Evolutionary conservation across 1,140 invertebrate species (phyloP), one percentile per base, ranked within the genome.

Genomic region (Hyles euphorbiae): DNA sequence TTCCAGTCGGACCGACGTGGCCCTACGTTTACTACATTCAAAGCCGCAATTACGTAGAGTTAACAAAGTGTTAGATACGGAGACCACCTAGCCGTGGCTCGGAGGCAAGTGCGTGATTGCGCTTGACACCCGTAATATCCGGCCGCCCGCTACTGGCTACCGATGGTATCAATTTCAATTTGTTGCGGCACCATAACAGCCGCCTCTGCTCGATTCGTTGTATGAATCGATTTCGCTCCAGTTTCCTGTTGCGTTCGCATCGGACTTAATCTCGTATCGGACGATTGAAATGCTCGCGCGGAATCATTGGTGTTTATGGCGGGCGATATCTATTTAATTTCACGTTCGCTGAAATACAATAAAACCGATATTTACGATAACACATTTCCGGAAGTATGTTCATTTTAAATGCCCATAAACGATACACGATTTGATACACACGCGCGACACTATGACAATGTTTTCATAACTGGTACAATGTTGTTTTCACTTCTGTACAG

Each of bases 101-200:
- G 50, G 12, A 60, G 56, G 64, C 56, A 54, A 74, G 70, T 80
- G 78, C 76, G 72, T 83, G 81, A 83, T 87, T 83, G 80, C 69
- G 74, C 75, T 73, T 85, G 82, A 82, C 85, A 86, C 81, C 73
- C 73, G 79, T 83, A 86, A 88, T 88, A 86, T 88, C 85, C 85
- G 84, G 77, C 61, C 57, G 70, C 56, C 65, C 63, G 72, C 68
- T 55, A 48, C 62, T 81, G 77, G 73, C 81, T 73, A 78, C 70
- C 78, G 81, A 88, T 88, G 74, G 78, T 88, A 86, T 88, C 83
- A 83, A 85, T 83, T 88, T 88, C 83, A 88, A 88, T 85, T 86
- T 88, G 83, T 86, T 83, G 78, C 78, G 79, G 74, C 68, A 67
- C 71, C 72, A 77, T 81, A 81, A 76, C 81, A 63, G 71, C 78